These are phyloP conservation scores for Blastobasis lacticolella DNA, from an alignment of 2,888 invertebrate genomes.

Conservation along the genomic window DNA sequence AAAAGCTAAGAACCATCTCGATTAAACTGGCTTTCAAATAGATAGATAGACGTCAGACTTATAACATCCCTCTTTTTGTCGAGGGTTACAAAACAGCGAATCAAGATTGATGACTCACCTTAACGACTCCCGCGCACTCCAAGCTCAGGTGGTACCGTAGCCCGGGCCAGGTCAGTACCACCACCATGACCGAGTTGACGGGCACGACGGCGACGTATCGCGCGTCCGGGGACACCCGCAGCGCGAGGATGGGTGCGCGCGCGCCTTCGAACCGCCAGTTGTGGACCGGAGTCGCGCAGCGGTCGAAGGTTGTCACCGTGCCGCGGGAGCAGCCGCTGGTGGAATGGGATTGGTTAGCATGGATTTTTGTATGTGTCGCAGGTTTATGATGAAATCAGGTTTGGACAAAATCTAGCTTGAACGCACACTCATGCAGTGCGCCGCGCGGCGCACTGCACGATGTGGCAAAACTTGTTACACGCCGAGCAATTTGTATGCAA, in stretches of 20 bases:
- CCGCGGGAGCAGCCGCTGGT: conserved; percentile 54
- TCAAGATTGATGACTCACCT: conserved; percentile 23
- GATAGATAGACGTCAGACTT: too few relatives aligned
- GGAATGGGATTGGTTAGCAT: background rate
- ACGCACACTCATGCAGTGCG: too few relatives aligned
- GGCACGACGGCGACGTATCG: conserved; percentile 40
- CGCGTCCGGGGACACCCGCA: conserved; percentile 52
- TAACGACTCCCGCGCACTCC: conserved; percentile 35
- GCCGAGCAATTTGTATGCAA: too few relatives aligned
- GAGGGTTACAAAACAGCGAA: too few relatives aligned
- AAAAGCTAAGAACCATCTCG: too few relatives aligned
- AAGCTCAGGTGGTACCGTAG: conserved; percentile 28
- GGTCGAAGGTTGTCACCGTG: conserved; percentile 28
- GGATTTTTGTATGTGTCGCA: too few relatives aligned
- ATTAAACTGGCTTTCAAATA: too few relatives aligned
- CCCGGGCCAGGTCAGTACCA: conserved; percentile 45
- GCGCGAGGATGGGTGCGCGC: conserved; percentile 24
- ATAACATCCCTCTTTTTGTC: too few relatives aligned
- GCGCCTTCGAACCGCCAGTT: conserved; percentile 16
- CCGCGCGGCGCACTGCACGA: too few relatives aligned
- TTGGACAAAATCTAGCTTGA: too few relatives aligned
- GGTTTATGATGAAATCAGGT: too few relatives aligned
- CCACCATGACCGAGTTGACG: conserved; percentile 27
- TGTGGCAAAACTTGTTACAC: too few relatives aligned
- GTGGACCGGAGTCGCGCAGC: conserved; percentile 17